These are phyloP conservation scores for Thyatira batis DNA, from an alignment of 2,888 invertebrate species.

Conservation along the genomic window DNA sequence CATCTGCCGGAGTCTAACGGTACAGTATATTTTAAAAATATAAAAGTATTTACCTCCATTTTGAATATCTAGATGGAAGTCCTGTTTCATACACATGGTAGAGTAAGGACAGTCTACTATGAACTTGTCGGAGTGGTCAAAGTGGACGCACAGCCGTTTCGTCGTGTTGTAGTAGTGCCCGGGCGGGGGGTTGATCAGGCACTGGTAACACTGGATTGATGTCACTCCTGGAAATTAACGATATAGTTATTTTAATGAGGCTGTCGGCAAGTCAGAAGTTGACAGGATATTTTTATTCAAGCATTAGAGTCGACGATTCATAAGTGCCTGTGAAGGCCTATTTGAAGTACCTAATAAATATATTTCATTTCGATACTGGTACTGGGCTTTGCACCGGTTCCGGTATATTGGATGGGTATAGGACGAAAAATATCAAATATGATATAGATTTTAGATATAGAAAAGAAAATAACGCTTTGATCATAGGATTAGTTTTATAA, in stretches of 20 bases:
- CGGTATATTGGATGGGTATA: too few species aligned
- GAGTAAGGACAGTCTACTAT: slow-evolving; percentile 90
- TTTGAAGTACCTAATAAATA: too few species aligned
- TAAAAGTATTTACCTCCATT: slow-evolving; percentile 83
- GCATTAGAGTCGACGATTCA: not conserved
- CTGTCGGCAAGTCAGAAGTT: not conserved
- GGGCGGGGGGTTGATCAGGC: slow-evolving; percentile 84
- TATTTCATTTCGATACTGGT: too few species aligned
- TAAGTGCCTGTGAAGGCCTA: too few species aligned
- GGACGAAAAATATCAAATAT: too few species aligned
- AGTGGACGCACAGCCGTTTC: slow-evolving; percentile 88
- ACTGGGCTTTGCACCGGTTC: too few species aligned
- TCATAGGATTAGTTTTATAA: not conserved
- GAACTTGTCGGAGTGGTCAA: slow-evolving; percentile 87
- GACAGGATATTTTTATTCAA: too few species aligned
- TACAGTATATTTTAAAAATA: not conserved
- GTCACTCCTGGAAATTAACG: slow-evolving; percentile 56
- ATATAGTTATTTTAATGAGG: too few species aligned
- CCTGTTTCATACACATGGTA: slow-evolving; percentile 91
- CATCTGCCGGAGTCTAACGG: not conserved
- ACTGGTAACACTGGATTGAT: slow-evolving; percentile 88
- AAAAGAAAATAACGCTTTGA: not conserved
- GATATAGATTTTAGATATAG: not conserved
- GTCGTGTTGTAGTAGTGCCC: slow-evolving; percentile 82
- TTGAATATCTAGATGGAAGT: slow-evolving; percentile 84